Conservation (phyloP, 2,888 invertebrate genomes). For the Cyclophora albipunctata region DNA sequence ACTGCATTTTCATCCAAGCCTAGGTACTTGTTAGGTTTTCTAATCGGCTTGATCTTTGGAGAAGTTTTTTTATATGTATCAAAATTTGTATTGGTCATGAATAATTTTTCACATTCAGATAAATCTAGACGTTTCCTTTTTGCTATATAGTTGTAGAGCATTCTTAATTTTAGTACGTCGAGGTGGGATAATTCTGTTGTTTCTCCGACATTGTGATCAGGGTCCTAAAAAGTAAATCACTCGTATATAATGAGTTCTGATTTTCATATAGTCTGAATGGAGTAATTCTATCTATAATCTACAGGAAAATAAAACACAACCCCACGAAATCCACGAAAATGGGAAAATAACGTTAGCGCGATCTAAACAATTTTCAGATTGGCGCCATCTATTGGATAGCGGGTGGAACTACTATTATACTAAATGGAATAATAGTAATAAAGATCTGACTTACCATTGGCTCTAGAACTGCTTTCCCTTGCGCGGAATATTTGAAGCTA, state of each 20-base stretch:
- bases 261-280: no score
- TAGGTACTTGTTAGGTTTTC: conserved; percentile 35
- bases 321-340: no score
- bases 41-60: conserved; percentile 16
- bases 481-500: conserved; percentile 36
- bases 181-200: conserved; percentile 23
- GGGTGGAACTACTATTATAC: no score
- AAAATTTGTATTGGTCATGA: conserved; percentile 30
- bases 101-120: conserved; percentile 40
- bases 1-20: conserved; percentile 11
- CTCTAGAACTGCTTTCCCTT: conserved; percentile 42
- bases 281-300: no score
- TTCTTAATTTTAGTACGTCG: conserved; percentile 45
- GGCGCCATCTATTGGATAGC: no score
- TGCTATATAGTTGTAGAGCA: conserved; percentile 43
- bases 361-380: no score
- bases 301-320: no score
- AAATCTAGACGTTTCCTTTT: conserved; percentile 22
- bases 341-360: no score
- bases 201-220: conserved; percentile 12
- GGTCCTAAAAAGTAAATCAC: background rate
- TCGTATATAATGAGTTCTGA: no score
- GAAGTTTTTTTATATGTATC: conserved; percentile 6
- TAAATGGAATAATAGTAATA: no score
- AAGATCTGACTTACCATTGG: conserved; percentile 24